These are phyloP conservation scores for Parauchenoglanis punctatus DNA, from an alignment of 2,797 vertebrate species.

Conservation along the genomic window DNA sequence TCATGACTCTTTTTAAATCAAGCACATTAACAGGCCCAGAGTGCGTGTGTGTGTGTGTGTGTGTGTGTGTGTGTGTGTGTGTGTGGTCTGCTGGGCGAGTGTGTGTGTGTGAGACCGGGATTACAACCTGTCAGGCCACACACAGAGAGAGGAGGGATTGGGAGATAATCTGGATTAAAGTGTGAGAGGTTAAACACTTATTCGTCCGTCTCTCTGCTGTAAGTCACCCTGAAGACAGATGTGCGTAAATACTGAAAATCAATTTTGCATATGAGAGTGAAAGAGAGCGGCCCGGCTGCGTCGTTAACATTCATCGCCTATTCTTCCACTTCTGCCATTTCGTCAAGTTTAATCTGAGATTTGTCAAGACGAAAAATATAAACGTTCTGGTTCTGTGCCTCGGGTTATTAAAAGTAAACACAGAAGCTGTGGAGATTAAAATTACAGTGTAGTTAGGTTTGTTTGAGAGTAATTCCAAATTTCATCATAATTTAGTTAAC, in stretches of 20 bases:
- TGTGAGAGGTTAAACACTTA: constrained; percentile 54
- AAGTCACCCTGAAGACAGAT: constrained; percentile 27
- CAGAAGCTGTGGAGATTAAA: constrained; percentile 10
- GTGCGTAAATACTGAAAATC: constrained; percentile 21
- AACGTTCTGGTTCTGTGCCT: background rate
- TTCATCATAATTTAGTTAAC: constrained; percentile 25
- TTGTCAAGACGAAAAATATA: constrained; percentile 4
- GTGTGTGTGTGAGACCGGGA: constrained; percentile 24
- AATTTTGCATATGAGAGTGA: background rate
- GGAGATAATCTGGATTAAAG: constrained; percentile 56
- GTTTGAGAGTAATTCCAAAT: constrained; percentile 17
- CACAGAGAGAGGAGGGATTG: constrained; percentile 25
- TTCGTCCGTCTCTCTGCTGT: constrained; percentile 29
- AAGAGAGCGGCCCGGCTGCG: background rate
- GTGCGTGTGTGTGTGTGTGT: background rate
- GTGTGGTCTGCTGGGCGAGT: background rate
- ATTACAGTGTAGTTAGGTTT: constrained; percentile 26
- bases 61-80: constrained; percentile 1
- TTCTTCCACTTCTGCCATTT: background rate
- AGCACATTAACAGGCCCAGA: constrained; percentile 31
- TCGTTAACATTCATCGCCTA: constrained; percentile 5
- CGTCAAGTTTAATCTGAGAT: constrained; percentile 20
- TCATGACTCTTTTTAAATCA: constrained; percentile 47
- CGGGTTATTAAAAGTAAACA: constrained; percentile 28
- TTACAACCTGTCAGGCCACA: constrained; percentile 46